phyloP scores from a whole-genome alignment of 1,140 invertebrate genomes.

The Tigriopus japonicus region DNA sequence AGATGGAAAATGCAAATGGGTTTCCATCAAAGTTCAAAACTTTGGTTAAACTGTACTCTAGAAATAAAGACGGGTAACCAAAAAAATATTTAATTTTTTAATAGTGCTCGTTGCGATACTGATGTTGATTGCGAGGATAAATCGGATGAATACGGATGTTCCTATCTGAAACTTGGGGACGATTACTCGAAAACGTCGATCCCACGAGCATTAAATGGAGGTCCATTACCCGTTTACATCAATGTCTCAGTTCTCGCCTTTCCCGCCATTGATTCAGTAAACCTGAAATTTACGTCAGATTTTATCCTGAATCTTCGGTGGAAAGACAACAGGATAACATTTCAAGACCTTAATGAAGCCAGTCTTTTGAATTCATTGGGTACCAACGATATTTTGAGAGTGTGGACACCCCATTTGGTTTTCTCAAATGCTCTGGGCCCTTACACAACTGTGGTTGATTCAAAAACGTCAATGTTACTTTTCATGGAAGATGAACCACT shows the following conservation, averaged over 20 bases:
- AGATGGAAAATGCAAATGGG: too few relatives aligned
- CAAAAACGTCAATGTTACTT: neutral
- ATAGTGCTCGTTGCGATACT: neutral
- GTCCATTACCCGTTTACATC: neutral
- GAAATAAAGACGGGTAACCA: too few relatives aligned
- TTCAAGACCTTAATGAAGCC: neutral
- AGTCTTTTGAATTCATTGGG: neutral
- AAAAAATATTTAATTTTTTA: too few relatives aligned
- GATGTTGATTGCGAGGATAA: neutral
- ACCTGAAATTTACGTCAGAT: neutral
- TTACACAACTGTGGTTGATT: neutral
- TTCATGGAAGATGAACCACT: neutral
- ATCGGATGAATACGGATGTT: neutral
- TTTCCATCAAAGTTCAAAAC: too few relatives aligned
- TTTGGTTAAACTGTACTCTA: too few relatives aligned
- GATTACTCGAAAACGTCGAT: neutral
- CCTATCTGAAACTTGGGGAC: neutral
- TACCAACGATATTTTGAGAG: neutral
- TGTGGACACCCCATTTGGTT: neutral
- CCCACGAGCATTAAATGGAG: neutral
- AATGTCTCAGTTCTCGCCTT: neutral
- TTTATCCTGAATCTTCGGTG: neutral
- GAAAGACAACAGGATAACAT: neutral
- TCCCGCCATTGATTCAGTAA: neutral
- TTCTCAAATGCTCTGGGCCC: neutral